phyloP scores from a whole-genome alignment of 2,888 invertebrate species.

The Allolobophora icterica region DNA sequence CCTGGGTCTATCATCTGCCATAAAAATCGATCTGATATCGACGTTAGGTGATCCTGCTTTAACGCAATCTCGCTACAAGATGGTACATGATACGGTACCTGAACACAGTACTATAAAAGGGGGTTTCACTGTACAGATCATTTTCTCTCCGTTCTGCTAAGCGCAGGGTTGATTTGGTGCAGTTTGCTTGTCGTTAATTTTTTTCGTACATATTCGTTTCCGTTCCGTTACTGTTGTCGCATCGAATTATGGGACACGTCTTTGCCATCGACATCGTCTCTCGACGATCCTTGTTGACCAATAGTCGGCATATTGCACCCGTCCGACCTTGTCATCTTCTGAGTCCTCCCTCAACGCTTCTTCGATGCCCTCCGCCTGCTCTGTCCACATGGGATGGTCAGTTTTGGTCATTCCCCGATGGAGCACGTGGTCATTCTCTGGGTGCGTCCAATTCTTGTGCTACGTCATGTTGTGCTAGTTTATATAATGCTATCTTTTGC shows the following conservation, averaged over 20 bases:
- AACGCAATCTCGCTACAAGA: background rate
- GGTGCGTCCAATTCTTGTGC: background rate
- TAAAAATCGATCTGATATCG: background rate
- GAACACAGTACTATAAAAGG: background rate
- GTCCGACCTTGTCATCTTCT: background rate
- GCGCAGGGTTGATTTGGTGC: background rate
- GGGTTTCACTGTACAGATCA: background rate
- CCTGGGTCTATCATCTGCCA: too few relatives aligned
- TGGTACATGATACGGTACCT: background rate
- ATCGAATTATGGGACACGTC: constrained; percentile 1
- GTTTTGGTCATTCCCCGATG: too few relatives aligned
- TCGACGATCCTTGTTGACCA: background rate
- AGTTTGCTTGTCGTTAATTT: background rate
- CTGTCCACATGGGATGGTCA: background rate
- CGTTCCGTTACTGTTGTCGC: background rate
- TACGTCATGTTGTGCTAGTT: background rate
- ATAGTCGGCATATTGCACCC: background rate
- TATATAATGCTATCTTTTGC: too few relatives aligned
- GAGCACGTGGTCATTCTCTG: background rate
- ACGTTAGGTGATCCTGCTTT: background rate
- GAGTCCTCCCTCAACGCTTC: background rate
- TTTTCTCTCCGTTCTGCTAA: background rate
- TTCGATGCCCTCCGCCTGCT: background rate
- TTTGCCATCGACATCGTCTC: background rate
- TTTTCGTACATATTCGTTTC: background rate